These are phyloP conservation scores for Mastomys coucha DNA, from an alignment of 2,113 vertebrate species.

Conservation along the genomic window DNA sequence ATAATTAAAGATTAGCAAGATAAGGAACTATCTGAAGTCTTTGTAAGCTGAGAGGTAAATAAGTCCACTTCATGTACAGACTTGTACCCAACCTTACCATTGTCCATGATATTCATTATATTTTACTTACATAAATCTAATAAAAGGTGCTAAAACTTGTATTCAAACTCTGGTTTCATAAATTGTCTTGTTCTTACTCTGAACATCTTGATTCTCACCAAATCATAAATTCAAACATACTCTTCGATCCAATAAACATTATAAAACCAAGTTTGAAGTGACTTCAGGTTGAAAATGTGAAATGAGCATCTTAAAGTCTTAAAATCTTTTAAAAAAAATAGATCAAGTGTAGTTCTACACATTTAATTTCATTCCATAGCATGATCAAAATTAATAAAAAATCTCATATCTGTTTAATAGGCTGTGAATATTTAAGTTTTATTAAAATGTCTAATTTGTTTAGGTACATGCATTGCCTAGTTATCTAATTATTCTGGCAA, in stretches of 20 bases:
- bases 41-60: not conserved
- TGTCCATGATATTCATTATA: not conserved
- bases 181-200: not conserved
- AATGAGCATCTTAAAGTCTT: not conserved
- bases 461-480: slow-evolving; percentile 86
- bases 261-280: not conserved
- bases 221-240: not conserved
- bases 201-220: not conserved
- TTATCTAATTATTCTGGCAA: slow-evolving; percentile 88
- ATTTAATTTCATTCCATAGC: slow-evolving; percentile 67
- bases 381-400: slow-evolving; percentile 84
- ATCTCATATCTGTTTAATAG: slow-evolving; percentile 84
- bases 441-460: slow-evolving; percentile 88
- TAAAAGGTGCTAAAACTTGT: not conserved
- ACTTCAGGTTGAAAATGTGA: not conserved
- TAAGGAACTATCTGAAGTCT: not conserved
- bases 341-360: slow-evolving; percentile 67
- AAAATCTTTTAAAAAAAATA: too few species aligned
- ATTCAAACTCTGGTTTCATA: not conserved
- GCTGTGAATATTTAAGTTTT: slow-evolving; percentile 88
- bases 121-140: not conserved
- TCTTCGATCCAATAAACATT: not conserved
- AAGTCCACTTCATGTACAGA: not conserved
- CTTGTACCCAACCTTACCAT: not conserved
- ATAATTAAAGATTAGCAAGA: not conserved